Base-by-base conservation (phyloP, 2,888 invertebrate species). In the Noctuana brunneofusca region DNA sequence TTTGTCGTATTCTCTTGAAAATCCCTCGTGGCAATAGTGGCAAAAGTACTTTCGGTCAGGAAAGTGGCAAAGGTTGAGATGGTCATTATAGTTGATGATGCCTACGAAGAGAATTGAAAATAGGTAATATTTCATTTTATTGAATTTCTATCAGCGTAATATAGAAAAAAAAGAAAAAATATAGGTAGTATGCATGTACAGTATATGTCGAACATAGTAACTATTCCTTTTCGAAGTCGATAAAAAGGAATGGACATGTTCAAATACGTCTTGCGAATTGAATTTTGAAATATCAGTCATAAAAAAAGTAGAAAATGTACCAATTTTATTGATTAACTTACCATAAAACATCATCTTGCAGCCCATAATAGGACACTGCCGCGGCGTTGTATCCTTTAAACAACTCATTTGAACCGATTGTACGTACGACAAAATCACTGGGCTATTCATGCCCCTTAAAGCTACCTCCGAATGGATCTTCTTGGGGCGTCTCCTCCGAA, bases 81-180 rank as follows among this genome's bases (percentile, higher is more conserved):
- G 90, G 54, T 90, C 89, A 58, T 90, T 90, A 78, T 90, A 90
- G 69, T 89, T 90, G 38, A 90, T 89, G 53, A 90, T 89, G 0
- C 90, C 90, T 90, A 75, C 0, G 71, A 75, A 59, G 9, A 18
- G 22, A 41, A 16, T 27, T 27, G 14, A 16, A 41, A 6, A 41
- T 6, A 35, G 6, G 1, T 35, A n/a, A n/a, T n/a, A n/a, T 27
- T 27, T 27, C 3, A 27, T 27, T 3, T 27, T 8, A 27, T 27
- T 8, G 27, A 8, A 27, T 27, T 3, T 8, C 27, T 8, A n/a
- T n/a, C n/a, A n/a, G n/a, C n/a, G n/a, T n/a, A n/a, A n/a, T 27
- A 27, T 27, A 27, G 27, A 27, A 27, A 27, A 27, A 27, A n/a
- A n/a, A n/a, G n/a, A n/a, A n/a, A n/a, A n/a, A n/a, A n/a, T n/a